Percentiles rank a stretch among this genome's conserved stretches.
These are phyloP conservation scores for Euplexia lucipara DNA, from an alignment of 2,888 invertebrate species.

Conservation along the genomic window DNA sequence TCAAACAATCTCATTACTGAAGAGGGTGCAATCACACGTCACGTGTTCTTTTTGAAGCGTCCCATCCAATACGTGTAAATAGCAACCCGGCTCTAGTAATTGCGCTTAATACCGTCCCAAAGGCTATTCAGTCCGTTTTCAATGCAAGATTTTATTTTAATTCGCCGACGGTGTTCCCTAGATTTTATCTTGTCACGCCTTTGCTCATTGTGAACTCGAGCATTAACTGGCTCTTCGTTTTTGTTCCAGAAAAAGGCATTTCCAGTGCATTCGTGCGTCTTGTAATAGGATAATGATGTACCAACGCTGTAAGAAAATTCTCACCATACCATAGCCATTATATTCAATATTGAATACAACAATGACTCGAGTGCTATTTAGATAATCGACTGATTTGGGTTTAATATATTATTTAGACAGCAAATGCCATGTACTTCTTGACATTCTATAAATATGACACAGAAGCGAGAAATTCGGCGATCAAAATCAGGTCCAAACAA, in stretches of 20 bases:
- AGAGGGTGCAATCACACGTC: conserved; percentile 72
- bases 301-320: conserved; percentile 64
- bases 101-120: conserved; percentile 85
- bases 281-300: conserved; percentile 79
- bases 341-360: conserved; percentile 34
- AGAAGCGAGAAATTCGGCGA: conserved; percentile 47
- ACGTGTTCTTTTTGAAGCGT: conserved; percentile 72
- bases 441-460: conserved; percentile 49
- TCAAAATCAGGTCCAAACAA: conserved; percentile 48
- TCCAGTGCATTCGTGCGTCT: conserved; percentile 76
- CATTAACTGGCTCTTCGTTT: conserved; percentile 78
- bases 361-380: conserved; percentile 39
- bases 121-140: conserved; percentile 86
- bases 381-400: conserved; percentile 41
- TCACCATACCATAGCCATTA: conserved; percentile 42
- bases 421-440: conserved; percentile 47
- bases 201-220: conserved; percentile 81
- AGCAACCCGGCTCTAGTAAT: conserved; percentile 80
- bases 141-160: conserved; percentile 87
- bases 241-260: conserved; percentile 79
- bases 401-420: conserved; percentile 18
- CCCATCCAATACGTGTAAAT: conserved; percentile 78
- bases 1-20: conserved; percentile 79
- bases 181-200: conserved; percentile 89
- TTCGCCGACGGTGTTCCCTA: conserved; percentile 81